Evolutionary conservation across 2,797 vertebrate genomes (phyloP).

Genomic region (Ctenochaetus hawaiiensis): DNA sequence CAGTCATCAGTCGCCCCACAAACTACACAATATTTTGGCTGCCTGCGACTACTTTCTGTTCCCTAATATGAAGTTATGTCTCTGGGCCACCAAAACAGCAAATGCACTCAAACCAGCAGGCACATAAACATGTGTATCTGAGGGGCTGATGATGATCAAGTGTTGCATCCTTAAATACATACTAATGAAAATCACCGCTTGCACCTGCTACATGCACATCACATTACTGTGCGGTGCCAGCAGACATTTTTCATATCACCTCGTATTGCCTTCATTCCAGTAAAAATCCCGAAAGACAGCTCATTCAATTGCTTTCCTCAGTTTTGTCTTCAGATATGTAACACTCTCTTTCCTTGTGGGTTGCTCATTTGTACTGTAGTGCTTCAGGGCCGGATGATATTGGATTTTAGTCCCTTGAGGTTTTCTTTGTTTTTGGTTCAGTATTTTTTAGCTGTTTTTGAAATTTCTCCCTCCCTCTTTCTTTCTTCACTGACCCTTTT

Average conservation of each 20-base stretch:
- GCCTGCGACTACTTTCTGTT: too few relatives aligned
- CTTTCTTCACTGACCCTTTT: not conserved
- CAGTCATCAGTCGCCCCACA: too few relatives aligned
- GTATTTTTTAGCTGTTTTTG: conserved; percentile 51
- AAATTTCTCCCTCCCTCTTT: conserved; percentile 30
- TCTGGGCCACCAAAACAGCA: too few relatives aligned
- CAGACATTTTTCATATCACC: not conserved
- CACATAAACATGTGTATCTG: too few relatives aligned
- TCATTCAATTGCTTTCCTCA: conserved; percentile 18
- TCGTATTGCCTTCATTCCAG: conserved; percentile 18
- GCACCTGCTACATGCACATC: too few relatives aligned
- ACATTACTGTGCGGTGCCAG: too few relatives aligned
- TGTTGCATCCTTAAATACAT: too few relatives aligned
- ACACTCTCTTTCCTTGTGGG: conserved; percentile 30
- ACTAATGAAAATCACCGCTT: too few relatives aligned
- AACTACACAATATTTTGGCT: too few relatives aligned
- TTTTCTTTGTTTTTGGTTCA: conserved; percentile 51
- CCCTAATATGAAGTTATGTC: too few relatives aligned
- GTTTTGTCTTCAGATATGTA: conserved; percentile 39
- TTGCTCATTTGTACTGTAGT: conserved; percentile 43
- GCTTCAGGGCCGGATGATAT: conserved; percentile 56
- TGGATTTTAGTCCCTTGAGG: conserved; percentile 57
- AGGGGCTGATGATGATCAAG: too few relatives aligned
- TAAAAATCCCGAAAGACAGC: conserved; percentile 16
- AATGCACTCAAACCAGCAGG: too few relatives aligned